Evolutionary conservation across 2,797 vertebrate genomes (phyloP).

Genomic region (Passerculus sandwichensis): DNA sequence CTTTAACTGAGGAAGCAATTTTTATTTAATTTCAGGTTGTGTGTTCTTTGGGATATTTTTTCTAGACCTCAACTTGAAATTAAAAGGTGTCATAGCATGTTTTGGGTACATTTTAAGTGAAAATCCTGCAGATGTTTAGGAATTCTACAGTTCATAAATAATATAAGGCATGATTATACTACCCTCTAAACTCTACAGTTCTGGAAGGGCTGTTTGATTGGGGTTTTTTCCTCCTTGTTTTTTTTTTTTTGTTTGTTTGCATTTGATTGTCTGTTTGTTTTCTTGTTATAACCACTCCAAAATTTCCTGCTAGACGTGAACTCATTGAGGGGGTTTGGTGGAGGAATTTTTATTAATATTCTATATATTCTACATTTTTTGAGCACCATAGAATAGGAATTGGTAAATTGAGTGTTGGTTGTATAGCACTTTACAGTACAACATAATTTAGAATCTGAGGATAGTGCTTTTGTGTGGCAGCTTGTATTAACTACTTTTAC

Average conservation of each 20-base stretch:
- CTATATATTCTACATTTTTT: not conserved
- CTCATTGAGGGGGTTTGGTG: not conserved
- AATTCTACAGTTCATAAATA: not conserved
- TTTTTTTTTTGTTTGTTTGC: not conserved
- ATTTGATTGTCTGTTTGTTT: not conserved
- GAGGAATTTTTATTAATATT: not conserved
- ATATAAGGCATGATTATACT: not conserved
- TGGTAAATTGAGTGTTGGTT: not conserved
- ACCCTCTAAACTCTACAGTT: not conserved
- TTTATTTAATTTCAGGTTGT: not conserved
- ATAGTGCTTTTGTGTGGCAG: not conserved
- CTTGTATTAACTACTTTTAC: not conserved
- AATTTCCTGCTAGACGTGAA: not conserved
- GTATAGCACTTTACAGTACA: not conserved
- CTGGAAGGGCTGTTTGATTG: not conserved
- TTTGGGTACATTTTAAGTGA: not conserved
- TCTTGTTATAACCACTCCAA: not conserved
- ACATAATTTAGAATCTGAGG: not conserved
- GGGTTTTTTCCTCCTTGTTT: fast-evolving
- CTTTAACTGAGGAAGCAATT: not conserved
- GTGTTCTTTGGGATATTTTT: not conserved
- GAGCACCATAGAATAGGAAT: not conserved
- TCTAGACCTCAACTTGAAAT: not conserved
- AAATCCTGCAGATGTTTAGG: not conserved
- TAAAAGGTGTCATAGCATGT: not conserved